Evolutionary conservation across 2,797 vertebrate genomes (phyloP).

Genomic region (Phoxinus dragarum): DNA sequence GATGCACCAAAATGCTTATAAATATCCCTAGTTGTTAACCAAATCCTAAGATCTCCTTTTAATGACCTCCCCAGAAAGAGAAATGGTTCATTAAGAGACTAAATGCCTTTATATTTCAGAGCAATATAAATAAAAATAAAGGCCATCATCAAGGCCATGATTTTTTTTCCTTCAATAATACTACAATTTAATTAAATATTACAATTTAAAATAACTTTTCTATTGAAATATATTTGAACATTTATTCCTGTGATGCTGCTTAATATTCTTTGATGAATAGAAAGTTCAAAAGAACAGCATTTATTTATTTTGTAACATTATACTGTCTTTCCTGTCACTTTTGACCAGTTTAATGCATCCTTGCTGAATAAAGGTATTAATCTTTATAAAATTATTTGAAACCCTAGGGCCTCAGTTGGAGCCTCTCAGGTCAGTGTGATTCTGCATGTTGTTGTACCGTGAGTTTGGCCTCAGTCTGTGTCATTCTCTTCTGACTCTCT

Average conservation of each 20-base stretch:
- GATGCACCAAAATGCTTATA: background rate
- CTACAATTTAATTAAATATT: too few relatives aligned
- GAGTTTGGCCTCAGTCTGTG: constrained; percentile 76
- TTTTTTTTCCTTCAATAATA: too few relatives aligned
- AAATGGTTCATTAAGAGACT: background rate
- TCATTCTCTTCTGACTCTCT: constrained; percentile 76
- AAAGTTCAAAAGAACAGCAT: too few relatives aligned
- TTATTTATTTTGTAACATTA: too few relatives aligned
- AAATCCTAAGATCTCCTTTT: background rate
- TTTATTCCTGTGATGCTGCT: too few relatives aligned
- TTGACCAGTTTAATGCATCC: background rate
- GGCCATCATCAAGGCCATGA: background rate
- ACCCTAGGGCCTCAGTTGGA: background rate
- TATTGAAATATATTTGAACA: too few relatives aligned
- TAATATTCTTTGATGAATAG: too few relatives aligned
- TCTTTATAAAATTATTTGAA: background rate
- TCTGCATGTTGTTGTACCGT: constrained; percentile 68
- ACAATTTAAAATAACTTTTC: too few relatives aligned
- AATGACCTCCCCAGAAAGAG: background rate
- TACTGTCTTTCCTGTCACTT: background rate
- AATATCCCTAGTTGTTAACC: background rate
- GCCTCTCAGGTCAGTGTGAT: background rate
- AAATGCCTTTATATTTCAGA: background rate
- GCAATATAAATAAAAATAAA: background rate
- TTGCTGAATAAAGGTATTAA: background rate